Evolutionary conservation across 2,797 vertebrate species (phyloP).

Genomic region (Distichodus sexfasciatus): DNA sequence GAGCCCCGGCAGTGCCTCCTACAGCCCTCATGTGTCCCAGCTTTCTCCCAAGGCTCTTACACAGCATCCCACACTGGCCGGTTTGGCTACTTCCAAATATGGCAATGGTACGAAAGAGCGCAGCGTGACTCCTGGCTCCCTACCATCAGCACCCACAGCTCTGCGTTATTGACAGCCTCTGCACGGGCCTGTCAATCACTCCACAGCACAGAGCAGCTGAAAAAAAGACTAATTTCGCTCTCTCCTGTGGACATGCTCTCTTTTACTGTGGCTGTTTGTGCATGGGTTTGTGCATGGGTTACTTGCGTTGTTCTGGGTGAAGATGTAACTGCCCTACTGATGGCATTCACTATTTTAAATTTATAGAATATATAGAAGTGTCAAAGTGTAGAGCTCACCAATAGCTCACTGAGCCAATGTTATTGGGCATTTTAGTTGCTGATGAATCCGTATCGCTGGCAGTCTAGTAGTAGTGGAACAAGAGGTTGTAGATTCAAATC

Average conservation of each 20-base stretch:
- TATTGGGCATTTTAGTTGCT: too few relatives aligned
- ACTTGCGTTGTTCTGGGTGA: not conserved
- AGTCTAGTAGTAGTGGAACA: too few relatives aligned
- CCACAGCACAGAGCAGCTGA: constrained; percentile 56
- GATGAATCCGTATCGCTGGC: too few relatives aligned
- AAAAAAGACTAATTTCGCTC: constrained; percentile 43
- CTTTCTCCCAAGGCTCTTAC: constrained; percentile 22
- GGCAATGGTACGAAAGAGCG: constrained; percentile 60
- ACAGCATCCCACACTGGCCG: constrained; percentile 33
- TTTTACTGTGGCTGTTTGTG: constrained; percentile 33
- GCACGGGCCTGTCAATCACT: constrained; percentile 66
- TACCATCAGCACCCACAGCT: constrained; percentile 56
- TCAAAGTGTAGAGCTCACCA: too few relatives aligned
- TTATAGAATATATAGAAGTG: too few relatives aligned
- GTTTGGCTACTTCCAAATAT: constrained; percentile 45
- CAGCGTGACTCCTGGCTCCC: constrained; percentile 53
- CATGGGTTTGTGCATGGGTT: not conserved
- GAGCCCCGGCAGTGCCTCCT: constrained; percentile 24
- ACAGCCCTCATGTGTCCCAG: not conserved
- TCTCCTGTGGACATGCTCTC: constrained; percentile 33
- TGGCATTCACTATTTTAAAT: not conserved
- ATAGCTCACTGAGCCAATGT: too few relatives aligned
- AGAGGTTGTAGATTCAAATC: too few relatives aligned
- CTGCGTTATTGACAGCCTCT: constrained; percentile 65
- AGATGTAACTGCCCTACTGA: not conserved